Percentiles rank a stretch among this genome's conserved stretches.
Evolutionary conservation across 2,113 vertebrate species (phyloP).

Genomic region (Lophura nycthemera): DNA sequence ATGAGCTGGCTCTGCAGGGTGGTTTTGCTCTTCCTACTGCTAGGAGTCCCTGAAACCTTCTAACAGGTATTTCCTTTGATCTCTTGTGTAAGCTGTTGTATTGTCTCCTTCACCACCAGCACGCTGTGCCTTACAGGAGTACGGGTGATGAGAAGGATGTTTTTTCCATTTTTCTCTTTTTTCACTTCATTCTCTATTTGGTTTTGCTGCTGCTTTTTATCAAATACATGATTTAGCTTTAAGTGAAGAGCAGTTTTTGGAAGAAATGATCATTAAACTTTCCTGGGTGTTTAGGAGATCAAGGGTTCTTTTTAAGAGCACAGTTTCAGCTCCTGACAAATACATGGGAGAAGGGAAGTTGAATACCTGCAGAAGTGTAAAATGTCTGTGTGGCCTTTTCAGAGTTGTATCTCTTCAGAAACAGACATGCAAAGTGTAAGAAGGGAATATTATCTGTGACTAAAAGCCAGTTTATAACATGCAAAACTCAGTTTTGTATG

Average conservation of each 20-base stretch:
- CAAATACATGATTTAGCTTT: neutral
- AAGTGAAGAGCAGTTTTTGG: neutral
- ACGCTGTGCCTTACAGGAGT: neutral
- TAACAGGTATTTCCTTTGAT: neutral
- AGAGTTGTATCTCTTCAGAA: neutral
- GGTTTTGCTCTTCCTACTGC: neutral
- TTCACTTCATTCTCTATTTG: neutral
- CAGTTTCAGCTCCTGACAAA: neutral
- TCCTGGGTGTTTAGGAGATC: neutral
- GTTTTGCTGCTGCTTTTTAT: constrained; percentile 4
- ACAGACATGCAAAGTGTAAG: fast-evolving
- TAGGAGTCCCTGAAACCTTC: neutral
- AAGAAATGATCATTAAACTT: neutral
- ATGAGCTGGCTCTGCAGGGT: neutral
- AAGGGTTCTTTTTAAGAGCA: neutral
- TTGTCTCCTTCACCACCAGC: neutral
- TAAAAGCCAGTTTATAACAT: neutral
- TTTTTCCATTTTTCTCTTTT: neutral
- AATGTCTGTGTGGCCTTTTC: neutral
- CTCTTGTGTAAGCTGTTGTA: neutral
- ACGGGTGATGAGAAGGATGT: neutral
- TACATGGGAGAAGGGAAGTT: neutral
- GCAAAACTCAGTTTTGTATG: neutral
- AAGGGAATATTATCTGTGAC: neutral
- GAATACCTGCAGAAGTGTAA: neutral